Evolutionary conservation across 2,888 invertebrate genomes (phyloP), one percentile per base, ranked within the genome.

Genomic region (Autographa pulchrina): DNA sequence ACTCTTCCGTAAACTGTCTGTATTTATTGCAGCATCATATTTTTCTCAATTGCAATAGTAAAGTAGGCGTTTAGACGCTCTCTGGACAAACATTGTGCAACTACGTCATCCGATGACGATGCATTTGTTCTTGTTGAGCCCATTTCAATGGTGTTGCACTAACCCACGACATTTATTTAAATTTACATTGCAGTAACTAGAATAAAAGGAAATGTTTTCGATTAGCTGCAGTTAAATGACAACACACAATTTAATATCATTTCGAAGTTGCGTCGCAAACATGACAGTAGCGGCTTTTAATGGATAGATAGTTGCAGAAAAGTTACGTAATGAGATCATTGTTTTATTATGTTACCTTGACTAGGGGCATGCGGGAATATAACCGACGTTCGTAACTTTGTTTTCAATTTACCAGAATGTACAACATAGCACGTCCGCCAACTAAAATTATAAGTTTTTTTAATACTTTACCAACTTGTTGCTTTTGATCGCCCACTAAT

Each of bases 1-100:
- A 85, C 83, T 90, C 87, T 90, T 89, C 91, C 87, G 88, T 88
- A 84, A 90, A 88, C 85, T 87, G 85, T 85, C 85, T 84, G 84
- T 86, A 86, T 87, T 84, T 84, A 85, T 91, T 91, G 87, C 88
- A 84, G 84, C 88, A 88, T 85, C 84, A 70, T 68, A 84, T 80
- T 89, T 89, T 88, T 86, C 86, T 84, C 86, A 87, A 86, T 83
- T 87, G 78, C 80, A 74, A 84, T 78, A 74, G 80, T 77, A 82
- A 78, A 82, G 78, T 76, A 71, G 85, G 85, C 83, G 84, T 86
- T 84, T 75, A 84, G 77, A 83, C 78, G 72, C 80, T 74, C 78
- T 83, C 75, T 75, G 70, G 78, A 81, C 85, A 77, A 81, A 77
- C 78, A 83, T 89, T 89, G 84, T 85, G 87, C 82, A 89, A 89